Evolutionary conservation across 2,888 invertebrate species (phyloP).

Genomic region (Tenthredo amoena): DNA sequence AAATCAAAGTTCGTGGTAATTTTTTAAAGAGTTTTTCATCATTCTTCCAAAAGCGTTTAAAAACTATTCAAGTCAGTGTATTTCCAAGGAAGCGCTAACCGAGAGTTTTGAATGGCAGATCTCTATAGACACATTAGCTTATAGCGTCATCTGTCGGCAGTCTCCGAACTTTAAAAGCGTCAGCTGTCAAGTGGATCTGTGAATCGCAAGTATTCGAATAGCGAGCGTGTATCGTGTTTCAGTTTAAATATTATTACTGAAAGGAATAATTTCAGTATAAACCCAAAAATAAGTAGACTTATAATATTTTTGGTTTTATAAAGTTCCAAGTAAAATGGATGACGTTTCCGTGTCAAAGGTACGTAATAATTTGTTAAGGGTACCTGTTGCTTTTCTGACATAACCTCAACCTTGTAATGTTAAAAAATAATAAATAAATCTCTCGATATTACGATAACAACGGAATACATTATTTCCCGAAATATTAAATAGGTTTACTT

Average conservation of each 20-base stretch:
- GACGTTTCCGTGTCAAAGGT: conserved; percentile 74
- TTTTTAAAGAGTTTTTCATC: neutral
- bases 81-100: neutral
- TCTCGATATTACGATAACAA: neutral
- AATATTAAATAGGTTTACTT: neutral
- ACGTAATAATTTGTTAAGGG: conserved; percentile 57
- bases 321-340: conserved; percentile 65
- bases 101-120: neutral
- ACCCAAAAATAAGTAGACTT: neutral
- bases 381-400: conserved; percentile 69
- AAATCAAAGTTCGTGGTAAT: no score
- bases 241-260: neutral
- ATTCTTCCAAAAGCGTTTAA: neutral
- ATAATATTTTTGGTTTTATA: no score
- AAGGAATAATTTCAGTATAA: neutral
- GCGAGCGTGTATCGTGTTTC: neutral
- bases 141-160: neutral
- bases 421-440: neutral
- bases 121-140: neutral
- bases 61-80: neutral
- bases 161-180: neutral
- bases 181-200: neutral
- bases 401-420: conserved; percentile 42
- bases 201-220: neutral
- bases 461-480: neutral